Conservation (phyloP, 2,797 vertebrate genomes). For the Phaenicophaeus curvirostris region DNA sequence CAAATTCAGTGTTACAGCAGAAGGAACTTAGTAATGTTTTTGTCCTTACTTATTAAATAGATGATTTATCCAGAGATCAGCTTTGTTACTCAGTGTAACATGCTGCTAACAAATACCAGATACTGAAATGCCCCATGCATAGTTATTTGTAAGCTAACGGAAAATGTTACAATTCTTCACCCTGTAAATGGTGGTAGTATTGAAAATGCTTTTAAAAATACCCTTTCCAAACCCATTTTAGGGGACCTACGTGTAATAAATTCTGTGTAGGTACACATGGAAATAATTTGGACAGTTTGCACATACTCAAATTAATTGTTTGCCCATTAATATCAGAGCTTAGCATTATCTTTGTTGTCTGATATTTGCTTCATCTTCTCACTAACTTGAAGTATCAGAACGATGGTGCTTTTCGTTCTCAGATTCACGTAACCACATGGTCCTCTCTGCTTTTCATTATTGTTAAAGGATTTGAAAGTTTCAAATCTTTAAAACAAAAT, state of each 20-base stretch:
- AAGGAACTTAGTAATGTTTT: background rate
- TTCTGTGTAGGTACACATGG: background rate
- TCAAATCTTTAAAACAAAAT: background rate
- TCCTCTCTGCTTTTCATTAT: background rate
- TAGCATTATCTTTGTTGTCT: too few relatives aligned
- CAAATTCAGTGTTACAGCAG: background rate
- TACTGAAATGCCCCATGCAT: background rate
- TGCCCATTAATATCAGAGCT: background rate
- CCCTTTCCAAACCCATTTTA: background rate
- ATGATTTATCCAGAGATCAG: background rate
- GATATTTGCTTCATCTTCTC: background rate
- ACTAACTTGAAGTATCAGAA: background rate
- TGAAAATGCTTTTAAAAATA: background rate
- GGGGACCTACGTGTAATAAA: background rate
- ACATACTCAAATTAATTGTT: background rate
- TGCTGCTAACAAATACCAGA: conserved; percentile 8
- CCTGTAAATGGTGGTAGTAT: background rate
- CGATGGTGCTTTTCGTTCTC: background rate
- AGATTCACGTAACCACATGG: background rate
- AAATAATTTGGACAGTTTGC: background rate
- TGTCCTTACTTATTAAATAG: background rate
- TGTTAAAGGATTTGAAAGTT: background rate
- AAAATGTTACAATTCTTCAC: background rate
- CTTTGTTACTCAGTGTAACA: background rate
- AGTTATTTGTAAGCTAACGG: background rate